A percentile compares a stretch with the other conserved stretches of the same genome.
Evolutionary conservation across 2,113 vertebrate species (phyloP).

Genomic region (Scopus umbretta): DNA sequence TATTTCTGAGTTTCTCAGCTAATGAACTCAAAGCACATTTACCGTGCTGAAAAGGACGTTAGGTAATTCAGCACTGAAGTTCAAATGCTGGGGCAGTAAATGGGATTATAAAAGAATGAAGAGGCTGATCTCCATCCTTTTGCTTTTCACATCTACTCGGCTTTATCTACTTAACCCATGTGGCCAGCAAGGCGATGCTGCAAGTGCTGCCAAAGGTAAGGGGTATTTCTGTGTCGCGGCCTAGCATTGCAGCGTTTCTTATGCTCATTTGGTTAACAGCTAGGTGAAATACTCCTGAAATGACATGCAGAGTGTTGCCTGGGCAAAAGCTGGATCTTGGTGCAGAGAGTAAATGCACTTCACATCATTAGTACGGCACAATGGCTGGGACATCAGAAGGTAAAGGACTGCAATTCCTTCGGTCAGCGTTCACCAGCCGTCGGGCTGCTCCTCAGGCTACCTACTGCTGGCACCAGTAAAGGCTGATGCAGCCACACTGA

Average conservation of each 20-base stretch:
- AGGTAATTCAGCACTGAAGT: background rate
- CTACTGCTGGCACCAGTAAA: background rate
- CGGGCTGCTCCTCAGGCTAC: background rate
- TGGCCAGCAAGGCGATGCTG: background rate
- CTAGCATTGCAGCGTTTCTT: background rate
- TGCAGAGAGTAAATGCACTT: background rate
- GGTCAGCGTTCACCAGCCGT: background rate
- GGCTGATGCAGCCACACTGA: fast-evolving
- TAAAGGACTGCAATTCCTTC: background rate
- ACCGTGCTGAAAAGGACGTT: background rate
- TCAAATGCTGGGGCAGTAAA: background rate
- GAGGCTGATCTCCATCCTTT: background rate
- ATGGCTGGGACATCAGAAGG: background rate
- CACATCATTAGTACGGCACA: fast-evolving
- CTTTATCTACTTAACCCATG: background rate
- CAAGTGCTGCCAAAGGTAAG: background rate
- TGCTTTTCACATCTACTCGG: background rate
- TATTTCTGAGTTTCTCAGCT: background rate
- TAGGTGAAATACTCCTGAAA: background rate
- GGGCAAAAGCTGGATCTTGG: background rate
- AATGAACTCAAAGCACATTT: background rate
- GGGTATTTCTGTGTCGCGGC: fast-evolving
- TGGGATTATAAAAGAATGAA: background rate
- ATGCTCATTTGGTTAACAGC: fast-evolving
- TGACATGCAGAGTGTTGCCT: fast-evolving